Evolutionary conservation across 1,140 invertebrate genomes (phyloP).

Genomic region (Bombus terrestris): DNA sequence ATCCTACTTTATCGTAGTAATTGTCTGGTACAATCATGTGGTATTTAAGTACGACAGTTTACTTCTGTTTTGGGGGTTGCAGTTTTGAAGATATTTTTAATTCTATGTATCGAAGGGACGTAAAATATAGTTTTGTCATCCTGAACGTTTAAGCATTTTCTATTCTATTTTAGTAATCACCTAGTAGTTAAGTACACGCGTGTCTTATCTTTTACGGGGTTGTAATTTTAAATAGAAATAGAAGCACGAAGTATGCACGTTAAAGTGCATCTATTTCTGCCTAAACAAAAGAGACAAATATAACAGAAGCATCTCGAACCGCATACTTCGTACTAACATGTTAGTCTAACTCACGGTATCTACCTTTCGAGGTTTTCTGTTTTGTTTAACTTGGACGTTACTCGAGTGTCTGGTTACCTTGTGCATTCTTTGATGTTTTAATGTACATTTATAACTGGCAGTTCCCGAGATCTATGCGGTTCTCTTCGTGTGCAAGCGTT

Average conservation of each 20-base stretch:
- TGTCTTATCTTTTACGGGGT: not conserved
- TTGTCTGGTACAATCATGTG: not conserved
- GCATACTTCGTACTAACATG: constrained; percentile 1
- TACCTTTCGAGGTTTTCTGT: not conserved
- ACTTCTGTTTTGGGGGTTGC: not conserved
- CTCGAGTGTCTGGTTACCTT: not conserved
- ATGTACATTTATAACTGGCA: not conserved
- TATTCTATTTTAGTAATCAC: not conserved
- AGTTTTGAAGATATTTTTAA: not conserved
- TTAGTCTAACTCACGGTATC: not conserved
- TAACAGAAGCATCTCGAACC: not conserved
- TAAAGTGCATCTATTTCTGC: constrained; percentile 3
- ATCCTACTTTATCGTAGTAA: not conserved
- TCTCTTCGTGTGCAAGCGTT: not conserved
- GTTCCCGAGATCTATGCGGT: not conserved
- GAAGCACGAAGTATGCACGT: not conserved
- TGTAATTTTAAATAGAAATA: not conserved
- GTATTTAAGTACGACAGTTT: not conserved
- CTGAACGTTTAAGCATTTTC: not conserved
- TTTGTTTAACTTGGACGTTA: not conserved
- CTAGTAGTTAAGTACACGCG: not conserved
- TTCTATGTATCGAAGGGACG: not conserved
- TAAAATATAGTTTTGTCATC: not conserved
- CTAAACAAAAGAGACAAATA: not conserved
- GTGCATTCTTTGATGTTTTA: not conserved